A percentile compares a stretch with the other conserved stretches of the same genome.
phyloP scores from a whole-genome alignment of 35 echinoderm and acorn worm genomes.

The Nesometra sesokonis region DNA sequence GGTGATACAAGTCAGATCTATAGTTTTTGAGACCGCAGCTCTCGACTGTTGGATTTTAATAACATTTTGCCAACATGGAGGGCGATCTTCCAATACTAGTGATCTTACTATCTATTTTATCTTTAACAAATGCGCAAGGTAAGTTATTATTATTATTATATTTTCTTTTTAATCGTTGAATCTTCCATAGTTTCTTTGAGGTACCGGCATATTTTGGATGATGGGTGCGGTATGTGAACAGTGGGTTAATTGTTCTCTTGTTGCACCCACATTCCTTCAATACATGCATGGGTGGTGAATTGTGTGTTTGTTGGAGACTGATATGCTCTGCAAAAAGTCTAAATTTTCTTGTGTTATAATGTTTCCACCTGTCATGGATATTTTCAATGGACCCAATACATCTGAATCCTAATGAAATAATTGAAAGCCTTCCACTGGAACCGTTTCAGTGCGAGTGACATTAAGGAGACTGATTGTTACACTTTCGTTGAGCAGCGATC shows the following conservation, averaged over 20 bases:
- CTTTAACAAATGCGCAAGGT: not conserved
- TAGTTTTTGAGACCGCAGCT: not conserved
- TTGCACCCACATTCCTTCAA: not conserved
- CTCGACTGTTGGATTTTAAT: not conserved
- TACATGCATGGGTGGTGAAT: too few species aligned
- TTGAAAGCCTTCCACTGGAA: too few species aligned
- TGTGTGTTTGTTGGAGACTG: too few species aligned
- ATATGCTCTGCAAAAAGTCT: too few species aligned
- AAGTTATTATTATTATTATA: not conserved
- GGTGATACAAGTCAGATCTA: not conserved
- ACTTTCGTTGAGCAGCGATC: too few species aligned
- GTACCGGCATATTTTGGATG: not conserved
- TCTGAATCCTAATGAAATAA: too few species aligned
- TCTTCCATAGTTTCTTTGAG: not conserved
- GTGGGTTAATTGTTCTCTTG: not conserved
- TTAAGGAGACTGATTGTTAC: too few species aligned
- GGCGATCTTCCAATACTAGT: not conserved
- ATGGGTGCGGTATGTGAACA: not conserved
- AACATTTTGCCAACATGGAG: not conserved
- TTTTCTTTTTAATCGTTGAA: not conserved
- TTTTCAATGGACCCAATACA: too few species aligned
- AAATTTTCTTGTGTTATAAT: too few species aligned
- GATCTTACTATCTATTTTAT: not conserved
- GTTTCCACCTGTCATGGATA: too few species aligned
- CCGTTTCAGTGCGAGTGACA: too few species aligned